Percentiles rank a stretch among this genome's conserved stretches.
Evolutionary conservation across 2,113 vertebrate genomes (phyloP).

Genomic region (Sebastes schlegelii): DNA sequence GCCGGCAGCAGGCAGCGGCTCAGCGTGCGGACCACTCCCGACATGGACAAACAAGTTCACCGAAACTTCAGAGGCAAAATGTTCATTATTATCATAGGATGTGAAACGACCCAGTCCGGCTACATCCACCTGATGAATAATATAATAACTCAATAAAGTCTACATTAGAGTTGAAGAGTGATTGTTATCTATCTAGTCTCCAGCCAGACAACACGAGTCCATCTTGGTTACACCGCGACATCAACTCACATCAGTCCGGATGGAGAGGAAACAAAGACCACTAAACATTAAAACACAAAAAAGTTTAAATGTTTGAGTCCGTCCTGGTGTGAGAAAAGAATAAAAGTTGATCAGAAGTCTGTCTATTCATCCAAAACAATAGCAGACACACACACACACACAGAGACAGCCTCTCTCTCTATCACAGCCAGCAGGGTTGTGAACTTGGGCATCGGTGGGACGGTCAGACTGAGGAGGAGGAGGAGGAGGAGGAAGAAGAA

Average conservation of each 20-base stretch:
- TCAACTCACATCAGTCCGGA: constrained; percentile 24
- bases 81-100: constrained; percentile 65
- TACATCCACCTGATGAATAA: constrained; percentile 40
- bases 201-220: constrained; percentile 62
- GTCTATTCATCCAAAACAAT: constrained; percentile 16
- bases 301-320: not conserved
- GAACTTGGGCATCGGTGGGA: constrained; percentile 59
- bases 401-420: constrained; percentile 7
- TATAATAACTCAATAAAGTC: not conserved
- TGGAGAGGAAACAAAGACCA: constrained; percentile 7
- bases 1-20: constrained; percentile 93
- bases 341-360: not conserved
- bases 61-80: constrained; percentile 55
- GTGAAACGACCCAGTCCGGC: constrained; percentile 36
- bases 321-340: not conserved
- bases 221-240: constrained; percentile 68
- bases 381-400: constrained; percentile 2
- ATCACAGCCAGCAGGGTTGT: constrained; percentile 47
- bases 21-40: constrained; percentile 92
- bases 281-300: not conserved
- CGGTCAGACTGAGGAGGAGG: constrained; percentile 3
- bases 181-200: constrained; percentile 60
- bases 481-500: too few relatives aligned
- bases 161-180: constrained; percentile 41
- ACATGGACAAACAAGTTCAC: constrained; percentile 83